A percentile compares a stretch with the other conserved stretches of the same genome.
These are phyloP conservation scores for Antennarius maculatus DNA, from an alignment of 2,797 vertebrate species.

Conservation along the genomic window DNA sequence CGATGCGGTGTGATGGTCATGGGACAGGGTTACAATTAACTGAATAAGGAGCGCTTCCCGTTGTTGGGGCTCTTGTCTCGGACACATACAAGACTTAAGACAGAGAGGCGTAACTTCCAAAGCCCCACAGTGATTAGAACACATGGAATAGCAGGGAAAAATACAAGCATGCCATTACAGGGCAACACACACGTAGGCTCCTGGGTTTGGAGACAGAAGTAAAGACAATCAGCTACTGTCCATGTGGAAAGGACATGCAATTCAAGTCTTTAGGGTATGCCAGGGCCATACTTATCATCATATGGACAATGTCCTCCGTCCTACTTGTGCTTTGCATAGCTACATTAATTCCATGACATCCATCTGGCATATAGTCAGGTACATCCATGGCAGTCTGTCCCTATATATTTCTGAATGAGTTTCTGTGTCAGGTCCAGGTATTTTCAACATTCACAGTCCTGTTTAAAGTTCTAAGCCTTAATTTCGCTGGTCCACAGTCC, in stretches of 20 bases:
- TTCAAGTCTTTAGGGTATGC: conserved; percentile 38
- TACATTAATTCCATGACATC: conserved; percentile 43
- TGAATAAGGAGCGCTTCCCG: conserved; percentile 35
- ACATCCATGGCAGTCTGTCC: conserved; percentile 34
- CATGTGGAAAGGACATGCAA: conserved; percentile 58
- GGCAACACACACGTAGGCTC: conserved; percentile 47
- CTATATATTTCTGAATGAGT: conserved; percentile 8
- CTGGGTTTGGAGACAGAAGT: conserved; percentile 23
- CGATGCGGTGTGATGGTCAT: neutral
- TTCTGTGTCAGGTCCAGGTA: conserved; percentile 28
- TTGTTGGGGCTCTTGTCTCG: conserved; percentile 45
- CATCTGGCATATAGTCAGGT: conserved; percentile 31
- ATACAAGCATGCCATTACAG: conserved; percentile 54
- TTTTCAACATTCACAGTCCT: conserved; percentile 51
- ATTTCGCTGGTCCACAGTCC: conserved; percentile 37
- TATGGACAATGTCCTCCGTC: conserved; percentile 6
- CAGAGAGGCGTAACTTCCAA: conserved; percentile 18
- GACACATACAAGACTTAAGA: conserved; percentile 38
- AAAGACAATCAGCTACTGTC: conserved; percentile 58
- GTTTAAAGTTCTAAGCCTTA: conserved; percentile 29
- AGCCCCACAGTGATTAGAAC: conserved; percentile 60
- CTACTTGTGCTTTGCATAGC: conserved; percentile 39
- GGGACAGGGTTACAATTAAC: neutral
- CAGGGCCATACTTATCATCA: conserved; percentile 13
- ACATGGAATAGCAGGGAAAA: conserved; percentile 43